Base-by-base conservation (phyloP, 2,797 vertebrate species). In the Enteromius afrohamiltoni region DNA sequence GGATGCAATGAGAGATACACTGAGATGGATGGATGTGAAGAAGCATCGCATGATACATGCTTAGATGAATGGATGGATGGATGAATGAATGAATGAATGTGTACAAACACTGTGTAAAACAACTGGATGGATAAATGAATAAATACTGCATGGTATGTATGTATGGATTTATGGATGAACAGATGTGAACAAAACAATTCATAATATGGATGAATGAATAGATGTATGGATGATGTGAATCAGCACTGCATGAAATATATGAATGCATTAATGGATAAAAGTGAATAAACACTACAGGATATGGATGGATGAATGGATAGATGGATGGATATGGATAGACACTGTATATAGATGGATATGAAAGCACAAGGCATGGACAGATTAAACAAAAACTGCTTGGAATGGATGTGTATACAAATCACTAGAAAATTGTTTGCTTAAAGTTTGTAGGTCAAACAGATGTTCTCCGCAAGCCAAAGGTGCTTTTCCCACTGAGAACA, bases 361-460 rank as follows among this genome's bases (percentile, higher is more conserved):
- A 11, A 58, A 19, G 49, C 17, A 19, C 37, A 69, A 14, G 37
- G 6, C 21, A 42, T 40, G 0, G 2, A 69, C 42, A 11, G 10
- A 68, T 68, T 34, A 1, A 23, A 47, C 34, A 45, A 29, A 47
- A 8, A 74, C 37, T 14, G 40, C 13, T 29, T 53, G 1, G 16
- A 29, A 40, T 40, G 65, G 65, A 62, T n/a, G 10, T 49, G 6
- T 31, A 45, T 31, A 40, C 19, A 31, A 23, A 70, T 23, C 47
- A 0, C 34, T 45, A 31, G 6, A 73, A 51, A 53, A 67, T 13
- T 23, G 2, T 31, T 8, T 53, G 29, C 13, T 51, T 16, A 34
- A 65, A 34, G 42, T 78, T 34, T 78, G 42, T 23, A 53, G 62
- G 77, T 68, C 77, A 79, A 68, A 79, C 45, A 68, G 51, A 58